Base-by-base conservation (phyloP, 1,140 invertebrate species). In the Drosophila orena region DNA sequence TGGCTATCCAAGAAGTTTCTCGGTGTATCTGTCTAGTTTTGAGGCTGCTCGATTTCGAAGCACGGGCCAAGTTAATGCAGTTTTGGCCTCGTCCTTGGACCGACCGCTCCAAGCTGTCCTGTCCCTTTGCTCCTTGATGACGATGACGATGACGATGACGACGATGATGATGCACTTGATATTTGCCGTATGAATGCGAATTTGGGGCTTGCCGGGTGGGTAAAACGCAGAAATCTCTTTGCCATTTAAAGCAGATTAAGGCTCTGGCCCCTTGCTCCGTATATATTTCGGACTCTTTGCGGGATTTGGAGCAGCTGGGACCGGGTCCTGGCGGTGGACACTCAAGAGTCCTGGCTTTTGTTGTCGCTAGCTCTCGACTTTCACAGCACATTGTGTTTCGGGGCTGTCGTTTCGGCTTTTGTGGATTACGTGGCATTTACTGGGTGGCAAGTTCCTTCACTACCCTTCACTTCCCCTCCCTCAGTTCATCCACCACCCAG, bases 231-330 rank as follows among this genome's bases (percentile, higher is more conserved):
- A 77, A 77, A 76, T 76, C 72, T 77, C 74, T 70, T 65, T 75
- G 70, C 78, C 81, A 86, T 86, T 88, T 88, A 88, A 88, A 79
- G 83, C 54, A 88, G 79, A 86, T 86, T 86, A 86, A 69, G 81
- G 38, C 49, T 50, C 15, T 56, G 70, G 40, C 66, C 72, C 65
- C 55, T 43, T 27, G 58, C 61, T 62, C 43, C 50, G 42, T 66
- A 52, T 71, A 70, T 77, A 50, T 71, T 57, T 61, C 43, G 50
- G 46, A 44, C 40, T 64, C 38, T 55, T 42, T 71, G 50, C 40
- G 46, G 40, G 34, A 56, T 37, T 62, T 55, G 1, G 42, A 47
- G 27, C 56, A 57, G 40, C 58, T 64, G 54, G 34, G 44, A 46
- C 55, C 38, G 54, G 38, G 44, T 53, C 55, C 35, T 61, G 5